Percentiles rank a stretch among this genome's conserved stretches.
These are phyloP conservation scores for Eleginops maclovinus DNA, from an alignment of 2,113 vertebrate genomes.

Conservation along the genomic window DNA sequence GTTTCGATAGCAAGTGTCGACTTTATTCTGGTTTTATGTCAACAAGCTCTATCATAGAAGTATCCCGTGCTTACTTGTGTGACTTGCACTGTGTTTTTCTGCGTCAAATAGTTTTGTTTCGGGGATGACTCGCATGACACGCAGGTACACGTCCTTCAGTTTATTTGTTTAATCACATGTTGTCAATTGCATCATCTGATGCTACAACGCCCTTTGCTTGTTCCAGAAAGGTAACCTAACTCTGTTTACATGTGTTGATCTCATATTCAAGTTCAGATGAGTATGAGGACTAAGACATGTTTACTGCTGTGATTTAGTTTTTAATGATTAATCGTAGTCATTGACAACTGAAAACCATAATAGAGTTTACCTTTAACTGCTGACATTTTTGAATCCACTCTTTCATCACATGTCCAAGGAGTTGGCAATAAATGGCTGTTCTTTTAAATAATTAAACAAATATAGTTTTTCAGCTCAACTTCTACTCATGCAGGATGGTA, in stretches of 20 bases:
- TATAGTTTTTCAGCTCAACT: not conserved
- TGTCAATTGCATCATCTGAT: not conserved
- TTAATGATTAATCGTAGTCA: not conserved
- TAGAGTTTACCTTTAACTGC: not conserved
- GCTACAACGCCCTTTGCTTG: conserved; percentile 9
- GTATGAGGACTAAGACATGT: not conserved
- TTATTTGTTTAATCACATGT: not conserved
- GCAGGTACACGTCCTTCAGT: conserved; percentile 11
- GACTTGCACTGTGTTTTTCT: conserved; percentile 11
- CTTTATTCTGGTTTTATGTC: not conserved
- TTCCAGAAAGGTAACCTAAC: not conserved
- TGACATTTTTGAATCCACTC: not conserved
- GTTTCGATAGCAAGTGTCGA: not conserved
- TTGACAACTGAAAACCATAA: not conserved
- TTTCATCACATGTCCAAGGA: not conserved
- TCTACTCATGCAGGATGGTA: not conserved
- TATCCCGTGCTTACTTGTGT: not conserved
- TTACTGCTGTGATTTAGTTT: not conserved
- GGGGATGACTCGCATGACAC: conserved; percentile 45
- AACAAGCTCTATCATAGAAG: not conserved
- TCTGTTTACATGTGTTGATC: not conserved
- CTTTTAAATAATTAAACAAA: too few species aligned
- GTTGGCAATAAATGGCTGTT: not conserved
- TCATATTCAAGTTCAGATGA: not conserved
- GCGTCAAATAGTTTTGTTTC: conserved; percentile 23